These are phyloP conservation scores for Meda fulgida DNA, from an alignment of 2,797 vertebrate genomes.

Conservation along the genomic window DNA sequence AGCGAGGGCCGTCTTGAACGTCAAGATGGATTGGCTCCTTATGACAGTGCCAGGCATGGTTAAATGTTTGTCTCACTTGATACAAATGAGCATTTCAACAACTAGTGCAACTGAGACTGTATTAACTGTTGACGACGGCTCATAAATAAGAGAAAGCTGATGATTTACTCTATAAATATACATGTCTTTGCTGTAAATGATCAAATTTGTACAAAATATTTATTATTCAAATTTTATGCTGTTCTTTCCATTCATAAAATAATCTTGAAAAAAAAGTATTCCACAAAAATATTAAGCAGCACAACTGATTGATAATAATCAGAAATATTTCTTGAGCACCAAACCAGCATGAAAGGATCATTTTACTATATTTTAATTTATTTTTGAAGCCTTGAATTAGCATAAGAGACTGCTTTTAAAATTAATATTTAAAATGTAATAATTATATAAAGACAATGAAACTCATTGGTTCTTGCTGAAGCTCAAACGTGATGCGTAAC, in stretches of 20 bases:
- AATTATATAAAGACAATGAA: too few relatives aligned
- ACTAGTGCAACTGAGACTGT: slow-evolving; percentile 16
- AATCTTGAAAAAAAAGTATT: neutral
- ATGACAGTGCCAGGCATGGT: slow-evolving; percentile 64
- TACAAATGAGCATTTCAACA: slow-evolving; percentile 71
- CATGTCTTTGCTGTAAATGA: neutral
- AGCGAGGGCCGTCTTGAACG: slow-evolving; percentile 77
- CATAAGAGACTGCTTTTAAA: too few relatives aligned
- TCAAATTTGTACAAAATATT: neutral
- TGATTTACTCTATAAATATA: slow-evolving; percentile 1
- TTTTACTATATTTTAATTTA: too few relatives aligned
- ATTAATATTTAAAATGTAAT: too few relatives aligned
- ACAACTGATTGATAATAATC: neutral
- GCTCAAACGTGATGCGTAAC: too few relatives aligned
- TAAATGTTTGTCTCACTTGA: slow-evolving; percentile 72
- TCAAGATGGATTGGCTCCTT: slow-evolving; percentile 75
- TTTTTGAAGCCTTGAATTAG: too few relatives aligned
- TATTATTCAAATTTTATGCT: too few relatives aligned
- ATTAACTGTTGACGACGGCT: slow-evolving; percentile 25
- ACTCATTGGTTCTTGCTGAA: too few relatives aligned
- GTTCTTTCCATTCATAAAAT: neutral
- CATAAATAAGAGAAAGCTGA: slow-evolving; percentile 37
- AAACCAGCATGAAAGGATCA: neutral
- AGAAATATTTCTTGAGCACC: neutral
- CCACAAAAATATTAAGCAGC: neutral